These are phyloP conservation scores for Menidia beryllina DNA, from an alignment of 2,113 vertebrate species.

Conservation along the genomic window DNA sequence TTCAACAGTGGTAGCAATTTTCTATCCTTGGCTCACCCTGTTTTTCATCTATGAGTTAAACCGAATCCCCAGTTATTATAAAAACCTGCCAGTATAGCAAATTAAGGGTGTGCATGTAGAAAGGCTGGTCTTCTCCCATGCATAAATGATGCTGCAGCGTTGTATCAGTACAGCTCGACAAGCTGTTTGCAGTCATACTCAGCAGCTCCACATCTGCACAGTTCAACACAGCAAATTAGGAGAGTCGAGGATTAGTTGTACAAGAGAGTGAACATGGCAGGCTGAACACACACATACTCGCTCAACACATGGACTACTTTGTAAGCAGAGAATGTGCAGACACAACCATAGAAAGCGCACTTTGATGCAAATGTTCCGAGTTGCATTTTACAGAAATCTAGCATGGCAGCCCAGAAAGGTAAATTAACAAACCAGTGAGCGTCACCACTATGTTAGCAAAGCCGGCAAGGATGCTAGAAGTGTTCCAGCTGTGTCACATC, in stretches of 20 bases:
- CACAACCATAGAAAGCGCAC: constrained; percentile 18
- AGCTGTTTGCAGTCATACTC: constrained; percentile 77
- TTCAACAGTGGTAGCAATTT: constrained; percentile 35
- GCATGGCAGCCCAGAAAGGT: constrained; percentile 53
- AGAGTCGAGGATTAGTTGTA: constrained; percentile 74
- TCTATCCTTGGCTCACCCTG: constrained; percentile 26
- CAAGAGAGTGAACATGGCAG: constrained; percentile 73
- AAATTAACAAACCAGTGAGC: constrained; percentile 46
- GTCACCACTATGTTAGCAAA: constrained; percentile 36
- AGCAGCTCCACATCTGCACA: constrained; percentile 70
- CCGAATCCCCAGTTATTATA: constrained; percentile 51
- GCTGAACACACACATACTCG: constrained; percentile 42
- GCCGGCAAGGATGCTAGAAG: constrained; percentile 26
- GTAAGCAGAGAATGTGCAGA: constrained; percentile 43
- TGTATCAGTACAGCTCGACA: constrained; percentile 72
- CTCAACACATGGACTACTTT: constrained; percentile 36
- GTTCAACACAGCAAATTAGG: constrained; percentile 77
- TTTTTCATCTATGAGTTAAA: constrained; percentile 45
- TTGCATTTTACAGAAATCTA: constrained; percentile 44
- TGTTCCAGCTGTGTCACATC: constrained; percentile 41
- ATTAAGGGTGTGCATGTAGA: constrained; percentile 75
- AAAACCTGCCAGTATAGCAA: constrained; percentile 73
- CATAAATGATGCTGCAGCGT: constrained; percentile 75
- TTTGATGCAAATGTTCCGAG: constrained; percentile 23
- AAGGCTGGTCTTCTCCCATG: constrained; percentile 67